phyloP scores from a whole-genome alignment of 1,140 invertebrate species.

The Hypsibius dujardini region DNA sequence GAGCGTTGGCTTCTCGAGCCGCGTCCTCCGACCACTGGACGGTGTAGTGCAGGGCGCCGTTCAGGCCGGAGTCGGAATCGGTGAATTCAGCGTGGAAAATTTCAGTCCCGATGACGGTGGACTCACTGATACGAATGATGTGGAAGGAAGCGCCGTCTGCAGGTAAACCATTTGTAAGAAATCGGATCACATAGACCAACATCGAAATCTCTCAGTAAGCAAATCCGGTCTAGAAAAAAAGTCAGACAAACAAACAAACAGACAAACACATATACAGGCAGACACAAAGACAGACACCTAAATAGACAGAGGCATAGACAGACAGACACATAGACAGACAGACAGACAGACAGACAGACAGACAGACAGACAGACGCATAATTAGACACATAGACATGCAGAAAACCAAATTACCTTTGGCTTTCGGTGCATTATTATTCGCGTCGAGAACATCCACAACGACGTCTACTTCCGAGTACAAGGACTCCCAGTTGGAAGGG shows the following conservation, averaged over 20 bases:
- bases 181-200: too few species aligned
- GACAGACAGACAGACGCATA: too few species aligned
- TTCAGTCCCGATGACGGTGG: background rate
- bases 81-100: background rate
- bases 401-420: background rate
- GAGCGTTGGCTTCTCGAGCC: background rate
- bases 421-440: conserved; percentile 47
- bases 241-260: background rate
- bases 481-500: background rate
- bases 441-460: conserved; percentile 57
- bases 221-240: background rate
- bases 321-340: too few species aligned
- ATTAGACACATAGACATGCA: too few species aligned
- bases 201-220: background rate
- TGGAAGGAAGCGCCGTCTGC: background rate
- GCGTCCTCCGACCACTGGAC: conserved; percentile 14
- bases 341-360: too few species aligned
- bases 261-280: background rate
- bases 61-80: conserved; percentile 28
- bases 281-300: too few species aligned
- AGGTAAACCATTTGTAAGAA: background rate
- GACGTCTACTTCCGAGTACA: conserved; percentile 32
- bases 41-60: conserved; percentile 23
- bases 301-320: too few species aligned
- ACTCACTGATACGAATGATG: background rate